Conservation (phyloP, 2,113 vertebrate genomes). For the Anseranas semipalmata region DNA sequence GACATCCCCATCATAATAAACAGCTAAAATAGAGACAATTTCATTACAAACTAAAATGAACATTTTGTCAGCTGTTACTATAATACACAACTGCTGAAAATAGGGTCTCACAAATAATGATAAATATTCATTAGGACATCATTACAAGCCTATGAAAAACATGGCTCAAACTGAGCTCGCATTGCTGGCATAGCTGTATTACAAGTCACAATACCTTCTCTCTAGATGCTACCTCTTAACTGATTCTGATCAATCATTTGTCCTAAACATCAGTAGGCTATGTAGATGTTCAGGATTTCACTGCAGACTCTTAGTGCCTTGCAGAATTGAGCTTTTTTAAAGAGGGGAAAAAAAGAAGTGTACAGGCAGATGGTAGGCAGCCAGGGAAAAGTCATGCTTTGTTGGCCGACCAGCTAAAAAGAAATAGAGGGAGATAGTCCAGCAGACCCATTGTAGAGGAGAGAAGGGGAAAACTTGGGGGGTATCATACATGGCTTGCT, state of each 20-base stretch:
- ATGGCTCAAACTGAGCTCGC: background rate
- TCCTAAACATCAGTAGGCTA: background rate
- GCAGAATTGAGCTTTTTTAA: background rate
- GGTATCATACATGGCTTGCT: background rate
- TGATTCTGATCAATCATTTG: background rate
- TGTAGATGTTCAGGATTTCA: background rate
- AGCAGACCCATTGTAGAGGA: background rate
- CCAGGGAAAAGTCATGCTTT: background rate
- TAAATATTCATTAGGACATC: constrained; percentile 68
- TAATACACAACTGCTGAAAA: constrained; percentile 56
- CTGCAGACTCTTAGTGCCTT: background rate
- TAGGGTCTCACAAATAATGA: constrained; percentile 55
- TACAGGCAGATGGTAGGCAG: constrained; percentile 30
- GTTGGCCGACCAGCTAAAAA: background rate
- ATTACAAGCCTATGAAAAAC: background rate
- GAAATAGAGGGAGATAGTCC: background rate
- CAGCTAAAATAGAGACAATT: constrained; percentile 57
- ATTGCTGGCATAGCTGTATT: background rate
- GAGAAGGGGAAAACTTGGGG: background rate
- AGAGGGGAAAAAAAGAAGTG: constrained; percentile 6
- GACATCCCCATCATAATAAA: constrained; percentile 26
- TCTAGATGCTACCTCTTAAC: background rate
- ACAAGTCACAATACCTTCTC: background rate
- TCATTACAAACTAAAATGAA: constrained; percentile 41
- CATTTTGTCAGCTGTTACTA: constrained; percentile 60